Base-by-base conservation (phyloP, 1,140 invertebrate species). In the Drosophila lowei region DNA sequence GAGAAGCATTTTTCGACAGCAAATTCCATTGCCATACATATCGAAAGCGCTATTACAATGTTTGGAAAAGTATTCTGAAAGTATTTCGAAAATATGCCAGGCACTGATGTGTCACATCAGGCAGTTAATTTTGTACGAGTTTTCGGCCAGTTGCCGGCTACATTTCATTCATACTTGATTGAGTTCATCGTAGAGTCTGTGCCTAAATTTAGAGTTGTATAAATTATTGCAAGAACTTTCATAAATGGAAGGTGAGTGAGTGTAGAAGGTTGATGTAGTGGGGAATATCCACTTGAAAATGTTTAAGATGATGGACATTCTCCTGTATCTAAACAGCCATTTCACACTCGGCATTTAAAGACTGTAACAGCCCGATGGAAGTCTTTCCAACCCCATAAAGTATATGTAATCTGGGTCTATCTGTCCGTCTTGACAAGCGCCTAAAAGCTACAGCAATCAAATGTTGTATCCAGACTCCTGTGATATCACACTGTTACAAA, bases 181-280 rank as follows among this genome's bases (percentile, higher is more conserved):
- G 41, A 47, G 30, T 41, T 42, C 42, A 7, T 3, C 53, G 23
- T 28, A 38, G 11, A 25, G 38, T 54, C 38, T 48, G 21, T 42
- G 23, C n/a, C 9, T 42, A 56, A 68, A 48, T 67, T 42, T 38
- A 18, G 54, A 38, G 34, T 38, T 38, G 3, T 41, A 6, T 16
- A 6, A 13, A 28, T 7, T 30, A 13, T 30, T n/a, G 8, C 3
- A 18, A 44, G 11, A 5, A 1, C 9, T 30, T 16, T 15, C 25
- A 0, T 6, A 9, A 2, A 70, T 70, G 66, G 66, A 70, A 18
- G 66, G 66, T 70, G 18, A 70, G 66, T 70, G 18, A 70, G 66
- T 67, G 11, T 0, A 11, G 34, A 0, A 5, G 0, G 4, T 11
- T 38, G 8, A 0, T 13, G 34, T 13, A 1, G 11, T 38, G 34